These are phyloP conservation scores for Spodoptera picta DNA, from an alignment of 2,888 invertebrate genomes.

Conservation along the genomic window DNA sequence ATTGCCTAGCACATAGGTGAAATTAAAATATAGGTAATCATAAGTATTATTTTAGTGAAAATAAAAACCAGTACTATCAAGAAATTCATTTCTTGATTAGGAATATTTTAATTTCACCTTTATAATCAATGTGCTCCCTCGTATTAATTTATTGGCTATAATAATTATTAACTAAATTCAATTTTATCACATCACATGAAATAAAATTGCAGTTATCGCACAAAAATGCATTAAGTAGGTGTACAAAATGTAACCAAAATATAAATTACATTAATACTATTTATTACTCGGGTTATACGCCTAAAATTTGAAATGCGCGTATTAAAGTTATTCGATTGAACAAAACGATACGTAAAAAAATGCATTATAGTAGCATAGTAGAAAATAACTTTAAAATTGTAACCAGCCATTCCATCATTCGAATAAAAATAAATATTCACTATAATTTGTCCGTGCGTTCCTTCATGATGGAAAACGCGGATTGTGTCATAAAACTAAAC, in stretches of 20 bases:
- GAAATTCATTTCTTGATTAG: no score
- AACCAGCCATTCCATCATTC: conserved; percentile 61
- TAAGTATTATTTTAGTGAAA: conserved; percentile 7
- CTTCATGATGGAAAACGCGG: conserved; percentile 53
- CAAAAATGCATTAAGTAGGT: conserved; percentile 56
- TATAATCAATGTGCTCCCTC: conserved; percentile 42
- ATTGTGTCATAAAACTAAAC: conserved; percentile 59
- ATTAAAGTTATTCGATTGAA: conserved; percentile 51
- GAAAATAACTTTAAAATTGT: conserved; percentile 58
- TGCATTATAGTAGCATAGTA: conserved; percentile 44
- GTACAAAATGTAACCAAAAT: conserved; percentile 55
- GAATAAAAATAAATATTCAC: conserved; percentile 75
- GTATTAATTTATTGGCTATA: conserved; percentile 53
- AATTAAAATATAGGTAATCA: conserved; percentile 25
- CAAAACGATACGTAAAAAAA: conserved; percentile 46
- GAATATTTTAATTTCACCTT: conserved; percentile 36
- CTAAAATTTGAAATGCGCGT: conserved; percentile 50
- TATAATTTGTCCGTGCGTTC: conserved; percentile 67
- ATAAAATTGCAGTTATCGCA: conserved; percentile 57
- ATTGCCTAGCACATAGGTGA: conserved; percentile 42
- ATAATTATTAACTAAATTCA: conserved; percentile 50
- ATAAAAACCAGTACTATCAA: not conserved
- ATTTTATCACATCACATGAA: conserved; percentile 61
- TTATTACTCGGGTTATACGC: conserved; percentile 52
- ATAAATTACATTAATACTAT: conserved; percentile 56